Conservation (phyloP, 2,797 vertebrate genomes). For the Chelonia mydas region DNA sequence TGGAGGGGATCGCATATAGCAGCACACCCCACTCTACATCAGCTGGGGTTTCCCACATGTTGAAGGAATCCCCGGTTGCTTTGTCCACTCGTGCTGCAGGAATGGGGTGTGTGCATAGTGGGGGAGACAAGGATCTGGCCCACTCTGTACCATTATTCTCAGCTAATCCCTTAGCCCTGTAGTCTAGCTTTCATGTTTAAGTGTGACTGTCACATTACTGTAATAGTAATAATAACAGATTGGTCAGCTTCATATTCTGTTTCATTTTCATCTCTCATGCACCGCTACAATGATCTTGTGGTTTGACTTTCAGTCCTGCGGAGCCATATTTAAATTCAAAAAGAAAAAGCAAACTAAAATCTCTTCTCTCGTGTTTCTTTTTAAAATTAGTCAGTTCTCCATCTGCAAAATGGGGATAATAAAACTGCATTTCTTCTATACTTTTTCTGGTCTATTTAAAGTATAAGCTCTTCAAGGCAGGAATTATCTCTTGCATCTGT, state of each 20-base stretch:
- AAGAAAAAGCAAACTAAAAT: neutral
- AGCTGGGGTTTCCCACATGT: neutral
- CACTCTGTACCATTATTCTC: neutral
- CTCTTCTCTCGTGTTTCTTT: neutral
- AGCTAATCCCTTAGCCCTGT: neutral
- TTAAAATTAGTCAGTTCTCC: constrained; percentile 15
- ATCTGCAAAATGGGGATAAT: neutral
- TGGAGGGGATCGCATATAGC: neutral
- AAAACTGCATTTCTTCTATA: neutral
- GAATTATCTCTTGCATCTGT: neutral
- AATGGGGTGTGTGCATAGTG: neutral
- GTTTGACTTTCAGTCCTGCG: accelerated
- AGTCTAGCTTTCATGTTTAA: neutral
- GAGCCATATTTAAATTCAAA: neutral
- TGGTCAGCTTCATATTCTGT: too few relatives aligned
- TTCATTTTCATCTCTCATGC: neutral
- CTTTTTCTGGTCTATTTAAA: neutral
- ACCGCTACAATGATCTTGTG: neutral
- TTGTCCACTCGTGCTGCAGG: neutral
- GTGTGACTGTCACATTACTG: neutral
- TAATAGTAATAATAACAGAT: neutral
- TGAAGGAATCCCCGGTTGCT: neutral
- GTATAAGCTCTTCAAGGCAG: neutral
- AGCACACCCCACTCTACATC: neutral
- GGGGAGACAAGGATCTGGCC: neutral